These are phyloP conservation scores for Champsocephalus esox DNA, from an alignment of 2,797 vertebrate genomes.

Conservation along the genomic window DNA sequence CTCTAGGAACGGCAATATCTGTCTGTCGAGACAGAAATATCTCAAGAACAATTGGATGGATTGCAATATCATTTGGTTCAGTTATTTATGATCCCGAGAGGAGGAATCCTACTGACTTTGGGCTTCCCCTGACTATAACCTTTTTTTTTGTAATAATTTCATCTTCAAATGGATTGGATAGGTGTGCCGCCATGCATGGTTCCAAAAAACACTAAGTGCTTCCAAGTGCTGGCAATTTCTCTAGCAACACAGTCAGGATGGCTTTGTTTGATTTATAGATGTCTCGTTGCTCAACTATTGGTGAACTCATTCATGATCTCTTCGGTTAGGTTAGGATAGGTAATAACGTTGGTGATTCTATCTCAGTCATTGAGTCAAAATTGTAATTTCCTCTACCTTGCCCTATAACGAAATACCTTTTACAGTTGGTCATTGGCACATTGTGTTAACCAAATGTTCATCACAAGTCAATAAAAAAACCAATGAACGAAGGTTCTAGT, in stretches of 20 bases:
- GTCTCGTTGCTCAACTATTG: no score
- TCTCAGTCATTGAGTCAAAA: neutral
- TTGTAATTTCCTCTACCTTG: no score
- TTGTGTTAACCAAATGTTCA: neutral
- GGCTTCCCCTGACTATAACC: neutral
- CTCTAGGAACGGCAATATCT: neutral
- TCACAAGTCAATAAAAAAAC: slow-evolving; percentile 12
- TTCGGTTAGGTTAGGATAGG: neutral
- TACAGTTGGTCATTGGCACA: neutral
- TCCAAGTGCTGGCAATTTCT: neutral
- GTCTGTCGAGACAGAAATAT: slow-evolving; percentile 1
- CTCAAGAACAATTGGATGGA: neutral
- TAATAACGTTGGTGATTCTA: neutral
- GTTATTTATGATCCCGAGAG: neutral
- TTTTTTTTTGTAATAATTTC: no score
- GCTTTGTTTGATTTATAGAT: no score
- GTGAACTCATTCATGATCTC: no score
- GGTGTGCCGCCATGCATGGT: neutral
- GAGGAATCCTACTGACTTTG: neutral
- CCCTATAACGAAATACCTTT: neutral
- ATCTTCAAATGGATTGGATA: neutral
- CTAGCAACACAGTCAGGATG: no score
- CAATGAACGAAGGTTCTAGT: neutral
- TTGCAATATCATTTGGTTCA: neutral
- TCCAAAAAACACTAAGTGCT: neutral